A percentile compares a stretch with the other conserved stretches of the same genome.
Conservation (phyloP, 2,797 vertebrate genomes). For the Danio choprae region DNA sequence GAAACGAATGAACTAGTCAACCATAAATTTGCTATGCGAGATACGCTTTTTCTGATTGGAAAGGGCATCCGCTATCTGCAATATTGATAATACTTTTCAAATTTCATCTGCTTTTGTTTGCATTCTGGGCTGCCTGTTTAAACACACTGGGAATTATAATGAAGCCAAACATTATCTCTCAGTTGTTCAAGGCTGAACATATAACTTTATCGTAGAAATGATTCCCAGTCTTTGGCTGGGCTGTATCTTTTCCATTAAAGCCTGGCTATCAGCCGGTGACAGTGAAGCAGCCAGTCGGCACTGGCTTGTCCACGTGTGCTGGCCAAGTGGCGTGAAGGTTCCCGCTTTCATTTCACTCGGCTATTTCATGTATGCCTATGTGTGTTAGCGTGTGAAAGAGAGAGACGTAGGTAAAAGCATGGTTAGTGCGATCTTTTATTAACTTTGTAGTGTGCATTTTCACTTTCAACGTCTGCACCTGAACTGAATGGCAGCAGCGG, state of each 20-base stretch:
- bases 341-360: conserved; percentile 70
- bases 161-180: conserved; percentile 99
- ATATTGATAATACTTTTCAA: conserved; percentile 99
- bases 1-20: conserved; percentile 99
- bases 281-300: conserved; percentile 92
- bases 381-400: conserved; percentile 42
- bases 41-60: conserved; percentile 99
- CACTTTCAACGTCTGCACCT: background rate
- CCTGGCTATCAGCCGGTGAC: conserved; percentile 94
- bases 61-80: conserved; percentile 99
- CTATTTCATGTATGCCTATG: conserved; percentile 44
- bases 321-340: conserved; percentile 85
- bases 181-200: conserved; percentile 99
- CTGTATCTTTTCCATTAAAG: conserved; percentile 99
- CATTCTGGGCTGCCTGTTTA: conserved; percentile 99
- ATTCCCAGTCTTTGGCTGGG: conserved; percentile 99
- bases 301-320: conserved; percentile 88
- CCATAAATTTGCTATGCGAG: conserved; percentile 98
- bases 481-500: background rate
- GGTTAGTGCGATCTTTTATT: background rate
- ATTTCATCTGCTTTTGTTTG: conserved; percentile 99
- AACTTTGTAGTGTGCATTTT: conserved; percentile 7
- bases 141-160: conserved; percentile 99
- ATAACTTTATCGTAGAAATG: conserved; percentile 99
- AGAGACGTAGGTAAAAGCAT: conserved; percentile 3